Evolutionary conservation across 1,140 invertebrate species (phyloP), one percentile per base, ranked within the genome.

Genomic region (Berghia stephanieae): DNA sequence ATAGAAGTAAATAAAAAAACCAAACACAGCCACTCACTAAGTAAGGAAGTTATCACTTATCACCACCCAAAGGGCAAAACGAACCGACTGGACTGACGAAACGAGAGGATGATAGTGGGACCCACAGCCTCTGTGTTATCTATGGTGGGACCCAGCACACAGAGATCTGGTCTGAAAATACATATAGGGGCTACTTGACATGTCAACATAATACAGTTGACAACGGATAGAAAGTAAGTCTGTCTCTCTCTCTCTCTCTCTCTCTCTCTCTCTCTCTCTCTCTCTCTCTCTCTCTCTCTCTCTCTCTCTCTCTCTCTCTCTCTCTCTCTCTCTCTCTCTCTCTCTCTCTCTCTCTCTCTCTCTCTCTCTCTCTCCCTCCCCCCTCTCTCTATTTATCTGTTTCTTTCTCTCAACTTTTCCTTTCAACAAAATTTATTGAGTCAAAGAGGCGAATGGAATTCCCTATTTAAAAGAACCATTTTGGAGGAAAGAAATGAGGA

Each of bases 201-300:
- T 16, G n/a, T 13, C 24, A 24, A 52, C 13, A 52, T 52, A 52
- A 24, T 16, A 24, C 13, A 52, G 13, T 52, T 24, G n/a, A 52
- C 13, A 52, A 52, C 13, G n/a, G n/a, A 52, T 16, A 24, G n/a
- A 52, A 52, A 52, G 13, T 60, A 4, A 27, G 55, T 60, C 55
- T 60, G 55, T 60, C 55, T 60, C 4, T 60, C 55, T 60, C 4
- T 60, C 55, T 60, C 4, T 60, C 55, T 60, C 4, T 60, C 55
- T 60, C n/a, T 60, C 55, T 60, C 55, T 60, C 55, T 21, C 55
- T 21, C 21, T 21, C 21, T 4, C 55, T 21, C 55, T 21, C 55
- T 6, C 55, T 60, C 55, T 6, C 4, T 21, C 55, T 21, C 55
- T 60, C 21, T 4, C 21, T 60, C 55, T 60, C 55, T 60, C 55